Evolutionary conservation across 2,888 invertebrate genomes (phyloP), one percentile per base, ranked within the genome.

Genomic region (Melipona bicolor): DNA sequence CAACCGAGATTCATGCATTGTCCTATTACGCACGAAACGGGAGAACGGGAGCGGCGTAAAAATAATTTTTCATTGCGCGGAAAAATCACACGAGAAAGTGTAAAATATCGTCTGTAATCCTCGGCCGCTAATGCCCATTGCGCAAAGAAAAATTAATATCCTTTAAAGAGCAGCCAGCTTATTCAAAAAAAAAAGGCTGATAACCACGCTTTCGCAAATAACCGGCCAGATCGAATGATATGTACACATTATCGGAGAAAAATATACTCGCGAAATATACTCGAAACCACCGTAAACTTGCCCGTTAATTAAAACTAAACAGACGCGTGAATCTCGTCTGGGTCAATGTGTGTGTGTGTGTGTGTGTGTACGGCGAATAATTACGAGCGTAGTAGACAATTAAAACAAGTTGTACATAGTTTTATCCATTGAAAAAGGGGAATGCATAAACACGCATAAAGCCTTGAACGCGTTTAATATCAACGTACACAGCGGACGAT

Each of bases 251-350:
- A 36, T 11, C 17, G 36, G 52, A 59, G 56, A 65, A 65, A 27
- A 65, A 64, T 77, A 70, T n/a, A n/a, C n/a, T 21, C 24, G 17
- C 19, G 21, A 32, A 27, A 27, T 27, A 49, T 54, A 21, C n/a
- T 13, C 21, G 21, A 15, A 64, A 50, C 49, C 17, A 56, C 21
- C 9, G 50, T 65, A 77, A 56, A 59, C 43, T 62, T 62, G 27
- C n/a, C 17, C 6, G 27, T 68, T 80, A 70, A 77, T 59, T 70
- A 65, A 52, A 71, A 78, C 52, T 52, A 67, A 27, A 59, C 56
- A 59, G 32, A 21, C 43, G 36, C 19, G 49, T 6, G 52, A 6
- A 54, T 54, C 21, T 69, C 19, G 15, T 43, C 43, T 15, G 27
- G 5, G 21, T 62, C 19, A 32, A 62, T 1, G 32, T 11, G 17